phyloP scores from a whole-genome alignment of 2,888 invertebrate genomes.

The Drosophila paranaensis region DNA sequence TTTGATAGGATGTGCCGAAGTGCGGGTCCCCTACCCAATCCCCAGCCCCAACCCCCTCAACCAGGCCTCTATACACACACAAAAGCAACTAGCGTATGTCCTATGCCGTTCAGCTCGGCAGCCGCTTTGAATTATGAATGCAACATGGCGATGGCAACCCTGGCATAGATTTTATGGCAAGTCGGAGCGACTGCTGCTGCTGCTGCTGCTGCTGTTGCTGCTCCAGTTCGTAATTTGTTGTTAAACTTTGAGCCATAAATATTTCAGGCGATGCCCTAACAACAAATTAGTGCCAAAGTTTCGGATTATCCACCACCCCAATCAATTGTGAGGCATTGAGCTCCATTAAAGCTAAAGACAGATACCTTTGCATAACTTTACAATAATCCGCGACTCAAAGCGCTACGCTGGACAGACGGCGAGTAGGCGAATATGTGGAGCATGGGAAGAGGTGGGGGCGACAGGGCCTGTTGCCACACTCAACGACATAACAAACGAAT shows the following conservation, averaged over 20 bases:
- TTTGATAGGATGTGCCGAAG: constrained; percentile 60
- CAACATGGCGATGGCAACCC: constrained; percentile 48
- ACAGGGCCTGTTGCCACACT: constrained; percentile 35
- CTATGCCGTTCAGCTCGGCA: constrained; percentile 13
- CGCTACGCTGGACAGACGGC: constrained; percentile 46
- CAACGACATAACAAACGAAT: constrained; percentile 69
- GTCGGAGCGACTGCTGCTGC: constrained; percentile 25
- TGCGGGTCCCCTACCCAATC: constrained; percentile 12
- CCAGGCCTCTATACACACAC: constrained; percentile 12
- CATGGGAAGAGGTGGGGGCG: not conserved
- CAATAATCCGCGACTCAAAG: constrained; percentile 51
- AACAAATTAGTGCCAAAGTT: constrained; percentile 59
- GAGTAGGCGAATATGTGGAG: not conserved
- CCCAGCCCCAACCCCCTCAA: not conserved
- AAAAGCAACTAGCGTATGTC: constrained; percentile 34
- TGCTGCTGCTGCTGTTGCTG: not conserved
- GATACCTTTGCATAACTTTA: constrained; percentile 63
- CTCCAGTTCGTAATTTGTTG: constrained; percentile 53
- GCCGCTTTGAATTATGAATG: constrained; percentile 71
- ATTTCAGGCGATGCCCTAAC: constrained; percentile 48
- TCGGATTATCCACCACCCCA: constrained; percentile 15
- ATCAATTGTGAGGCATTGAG: constrained; percentile 29
- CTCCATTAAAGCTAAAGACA: constrained; percentile 28
- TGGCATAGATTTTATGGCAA: constrained; percentile 64
- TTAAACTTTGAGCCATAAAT: constrained; percentile 52